Percentiles rank a stretch among this genome's conserved stretches.
Evolutionary conservation across 2,888 invertebrate genomes (phyloP).

Genomic region (Schizotus pectinicornis): DNA sequence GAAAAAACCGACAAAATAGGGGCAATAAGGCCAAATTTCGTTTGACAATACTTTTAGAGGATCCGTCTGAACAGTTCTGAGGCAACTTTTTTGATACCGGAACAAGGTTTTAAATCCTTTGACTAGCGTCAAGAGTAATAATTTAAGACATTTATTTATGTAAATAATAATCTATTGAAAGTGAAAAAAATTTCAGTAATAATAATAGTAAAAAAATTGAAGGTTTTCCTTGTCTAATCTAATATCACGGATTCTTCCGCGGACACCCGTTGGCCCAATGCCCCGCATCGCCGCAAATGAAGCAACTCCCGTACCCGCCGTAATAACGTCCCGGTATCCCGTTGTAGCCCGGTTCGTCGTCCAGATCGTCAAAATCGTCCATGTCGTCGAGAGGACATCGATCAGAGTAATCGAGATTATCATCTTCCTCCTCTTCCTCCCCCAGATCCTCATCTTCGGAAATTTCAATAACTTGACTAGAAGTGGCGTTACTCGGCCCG

Average conservation of each 20-base stretch:
- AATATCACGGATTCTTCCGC: slow-evolving; percentile 4
- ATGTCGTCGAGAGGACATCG: slow-evolving; percentile 19
- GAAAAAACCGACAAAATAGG: too few relatives aligned
- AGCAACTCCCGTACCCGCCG: slow-evolving; percentile 69
- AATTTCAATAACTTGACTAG: slow-evolving; percentile 9
- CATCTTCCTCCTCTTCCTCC: not conserved
- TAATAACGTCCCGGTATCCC: slow-evolving; percentile 60
- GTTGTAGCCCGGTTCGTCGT: slow-evolving; percentile 39
- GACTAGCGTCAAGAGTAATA: too few relatives aligned
- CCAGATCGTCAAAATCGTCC: slow-evolving; percentile 21
- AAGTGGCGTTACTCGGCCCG: not conserved
- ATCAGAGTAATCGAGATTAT: slow-evolving; percentile 11
- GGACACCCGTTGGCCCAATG: slow-evolving; percentile 61
- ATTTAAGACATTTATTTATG: too few relatives aligned
- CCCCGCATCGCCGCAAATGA: slow-evolving; percentile 61
- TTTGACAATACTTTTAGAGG: too few relatives aligned
- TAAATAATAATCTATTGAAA: too few relatives aligned
- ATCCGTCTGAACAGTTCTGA: too few relatives aligned
- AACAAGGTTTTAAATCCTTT: too few relatives aligned
- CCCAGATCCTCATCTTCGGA: slow-evolving; percentile 19
- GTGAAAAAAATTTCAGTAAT: too few relatives aligned
- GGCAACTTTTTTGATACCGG: too few relatives aligned
- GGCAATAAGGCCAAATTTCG: too few relatives aligned
- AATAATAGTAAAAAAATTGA: not conserved
- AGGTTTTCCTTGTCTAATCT: too few relatives aligned